phyloP scores from a whole-genome alignment of 2,113 vertebrate genomes.

The Lampris incognitus region DNA sequence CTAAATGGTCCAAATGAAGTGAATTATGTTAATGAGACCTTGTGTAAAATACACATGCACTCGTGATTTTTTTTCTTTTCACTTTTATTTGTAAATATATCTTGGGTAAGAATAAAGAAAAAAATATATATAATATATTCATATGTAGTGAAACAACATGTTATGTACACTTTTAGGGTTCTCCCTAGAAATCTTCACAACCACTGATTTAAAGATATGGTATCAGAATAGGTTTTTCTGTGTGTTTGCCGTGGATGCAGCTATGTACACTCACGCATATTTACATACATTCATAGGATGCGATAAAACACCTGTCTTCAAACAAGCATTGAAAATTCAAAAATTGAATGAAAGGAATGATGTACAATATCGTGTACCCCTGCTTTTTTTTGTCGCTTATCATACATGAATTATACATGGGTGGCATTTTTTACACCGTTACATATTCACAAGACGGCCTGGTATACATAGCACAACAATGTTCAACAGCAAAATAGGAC shows the following conservation, averaged over 20 bases:
- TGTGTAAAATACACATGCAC: constrained; percentile 9
- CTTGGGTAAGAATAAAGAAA: constrained; percentile 91
- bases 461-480: constrained; percentile 22
- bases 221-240: constrained; percentile 84
- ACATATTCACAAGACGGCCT: constrained; percentile 26
- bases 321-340: constrained; percentile 88
- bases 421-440: constrained; percentile 23
- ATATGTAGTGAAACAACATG: constrained; percentile 75
- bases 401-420: constrained; percentile 48
- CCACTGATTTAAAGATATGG: constrained; percentile 80
- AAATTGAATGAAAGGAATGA: constrained; percentile 88
- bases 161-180: constrained; percentile 77
- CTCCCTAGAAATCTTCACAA: constrained; percentile 72
- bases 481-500: constrained; percentile 27
- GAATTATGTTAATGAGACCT: background rate
- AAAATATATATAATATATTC: constrained; percentile 77
- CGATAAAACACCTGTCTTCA: constrained; percentile 86
- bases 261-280: constrained; percentile 87
- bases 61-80: constrained; percentile 75
- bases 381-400: constrained; percentile 29
- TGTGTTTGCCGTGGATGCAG: constrained; percentile 84
- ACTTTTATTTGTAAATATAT: constrained; percentile 97
- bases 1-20: background rate
- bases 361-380: constrained; percentile 65
- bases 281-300: constrained; percentile 99